Evolutionary conservation across 2,797 vertebrate genomes (phyloP).

Genomic region (Carduelis carduelis): DNA sequence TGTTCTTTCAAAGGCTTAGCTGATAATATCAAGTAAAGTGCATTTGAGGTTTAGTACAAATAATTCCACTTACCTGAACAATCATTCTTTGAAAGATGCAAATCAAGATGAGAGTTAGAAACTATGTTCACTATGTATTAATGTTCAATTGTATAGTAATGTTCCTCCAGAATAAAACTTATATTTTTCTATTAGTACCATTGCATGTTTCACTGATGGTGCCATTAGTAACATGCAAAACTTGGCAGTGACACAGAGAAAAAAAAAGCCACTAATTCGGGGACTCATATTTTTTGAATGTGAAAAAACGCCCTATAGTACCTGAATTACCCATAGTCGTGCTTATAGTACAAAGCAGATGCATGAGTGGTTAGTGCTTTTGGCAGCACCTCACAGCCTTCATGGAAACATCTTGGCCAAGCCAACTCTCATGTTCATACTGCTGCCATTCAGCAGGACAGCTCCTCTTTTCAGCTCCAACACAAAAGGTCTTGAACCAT

Average conservation of each 20-base stretch:
- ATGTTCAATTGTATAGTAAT: background rate
- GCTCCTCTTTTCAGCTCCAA: background rate
- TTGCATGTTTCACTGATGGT: background rate
- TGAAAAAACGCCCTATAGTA: background rate
- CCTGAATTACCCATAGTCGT: background rate
- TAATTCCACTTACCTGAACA: background rate
- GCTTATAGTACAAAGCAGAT: background rate
- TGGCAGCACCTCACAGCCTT: background rate
- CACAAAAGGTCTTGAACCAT: background rate
- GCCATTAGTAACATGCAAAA: background rate
- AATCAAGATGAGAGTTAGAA: background rate
- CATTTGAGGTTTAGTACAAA: background rate
- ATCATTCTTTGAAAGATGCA: background rate
- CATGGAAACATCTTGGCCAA: background rate
- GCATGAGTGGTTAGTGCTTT: background rate
- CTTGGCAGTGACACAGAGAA: background rate
- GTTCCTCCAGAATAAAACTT: background rate
- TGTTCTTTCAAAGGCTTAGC: conserved; percentile 29
- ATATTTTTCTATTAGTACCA: background rate
- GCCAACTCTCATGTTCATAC: background rate
- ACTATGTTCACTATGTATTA: background rate
- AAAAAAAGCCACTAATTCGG: background rate
- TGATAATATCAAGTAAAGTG: conserved; percentile 35
- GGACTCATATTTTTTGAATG: background rate
- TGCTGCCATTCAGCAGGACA: background rate